These are phyloP conservation scores for Philopotamus ludificatus DNA, from an alignment of 1,140 invertebrate genomes.

Conservation along the genomic window DNA sequence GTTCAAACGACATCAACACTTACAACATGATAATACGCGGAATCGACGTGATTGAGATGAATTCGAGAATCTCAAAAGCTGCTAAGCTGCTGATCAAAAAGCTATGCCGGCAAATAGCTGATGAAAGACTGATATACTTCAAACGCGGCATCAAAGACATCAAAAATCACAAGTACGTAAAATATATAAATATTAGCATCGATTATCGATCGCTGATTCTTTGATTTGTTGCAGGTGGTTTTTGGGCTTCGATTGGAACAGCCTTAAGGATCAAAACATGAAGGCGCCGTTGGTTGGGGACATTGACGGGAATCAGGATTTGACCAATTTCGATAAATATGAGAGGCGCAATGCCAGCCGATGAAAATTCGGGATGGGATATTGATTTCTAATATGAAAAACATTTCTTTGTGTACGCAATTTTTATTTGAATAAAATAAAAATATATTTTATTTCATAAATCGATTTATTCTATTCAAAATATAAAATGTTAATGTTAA, in stretches of 20 bases:
- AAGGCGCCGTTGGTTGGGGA: slow-evolving; percentile 49
- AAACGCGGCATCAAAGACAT: slow-evolving; percentile 83
- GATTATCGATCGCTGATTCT: slow-evolving; percentile 34
- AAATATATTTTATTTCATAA: too few relatives aligned
- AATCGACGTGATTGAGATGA: slow-evolving; percentile 80
- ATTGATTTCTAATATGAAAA: not conserved
- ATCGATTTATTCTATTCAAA: too few relatives aligned
- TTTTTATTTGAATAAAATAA: too few relatives aligned
- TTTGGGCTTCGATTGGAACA: slow-evolving; percentile 83
- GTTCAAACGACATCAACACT: not conserved
- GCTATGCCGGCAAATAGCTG: slow-evolving; percentile 76
- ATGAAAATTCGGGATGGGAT: not conserved
- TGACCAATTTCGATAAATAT: not conserved
- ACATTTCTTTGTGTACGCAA: too few relatives aligned
- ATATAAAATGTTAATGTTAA: too few relatives aligned
- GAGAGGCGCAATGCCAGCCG: not conserved
- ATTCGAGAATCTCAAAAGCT: slow-evolving; percentile 67
- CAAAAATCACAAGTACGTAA: slow-evolving; percentile 73
- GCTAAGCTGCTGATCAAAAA: slow-evolving; percentile 77
- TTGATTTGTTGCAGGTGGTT: slow-evolving; percentile 67
- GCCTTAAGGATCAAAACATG: slow-evolving; percentile 63
- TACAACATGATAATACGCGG: slow-evolving; percentile 36
- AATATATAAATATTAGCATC: slow-evolving; percentile 7
- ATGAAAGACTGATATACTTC: slow-evolving; percentile 85
- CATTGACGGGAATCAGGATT: not conserved